phyloP scores from a whole-genome alignment of 2,797 vertebrate genomes.

The Phataginus tetradactyla region DNA sequence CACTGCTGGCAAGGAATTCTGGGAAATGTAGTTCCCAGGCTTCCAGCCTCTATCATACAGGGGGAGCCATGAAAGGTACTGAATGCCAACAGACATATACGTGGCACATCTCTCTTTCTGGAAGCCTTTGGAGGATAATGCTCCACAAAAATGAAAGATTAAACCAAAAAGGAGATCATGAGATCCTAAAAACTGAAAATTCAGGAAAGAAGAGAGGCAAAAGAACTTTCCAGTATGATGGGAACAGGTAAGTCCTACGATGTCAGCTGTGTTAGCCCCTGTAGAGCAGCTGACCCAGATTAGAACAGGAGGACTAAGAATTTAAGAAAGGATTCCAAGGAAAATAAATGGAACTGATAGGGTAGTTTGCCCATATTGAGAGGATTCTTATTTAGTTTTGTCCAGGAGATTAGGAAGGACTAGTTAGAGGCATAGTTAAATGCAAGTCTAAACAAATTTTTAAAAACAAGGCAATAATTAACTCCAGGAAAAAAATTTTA shows the following conservation, averaged over 20 bases:
- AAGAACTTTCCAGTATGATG: not conserved
- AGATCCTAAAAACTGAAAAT: conserved; percentile 1
- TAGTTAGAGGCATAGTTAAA: not conserved
- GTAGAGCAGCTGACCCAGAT: not conserved
- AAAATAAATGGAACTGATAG: not conserved
- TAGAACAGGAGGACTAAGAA: not conserved
- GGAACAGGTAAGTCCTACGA: not conserved
- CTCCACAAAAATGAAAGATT: not conserved
- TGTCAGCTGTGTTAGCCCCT: not conserved
- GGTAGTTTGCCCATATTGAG: not conserved
- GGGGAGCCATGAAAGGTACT: not conserved
- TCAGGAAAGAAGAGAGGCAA: not conserved
- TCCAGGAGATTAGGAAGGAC: not conserved
- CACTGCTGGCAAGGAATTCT: not conserved
- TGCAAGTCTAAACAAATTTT: conserved; percentile 20
- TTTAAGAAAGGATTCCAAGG: not conserved
- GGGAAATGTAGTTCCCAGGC: not conserved
- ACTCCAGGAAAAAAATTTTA: not conserved
- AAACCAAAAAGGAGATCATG: not conserved
- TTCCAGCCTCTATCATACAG: not conserved
- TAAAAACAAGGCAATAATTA: conserved; percentile 6
- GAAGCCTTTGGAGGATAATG: not conserved
- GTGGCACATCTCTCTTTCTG: not conserved
- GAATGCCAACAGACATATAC: not conserved
- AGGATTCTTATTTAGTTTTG: not conserved